Percentiles rank a stretch among this genome's conserved stretches.
These are phyloP conservation scores for Drepana arcuata DNA, from an alignment of 1,140 invertebrate species.

Conservation along the genomic window DNA sequence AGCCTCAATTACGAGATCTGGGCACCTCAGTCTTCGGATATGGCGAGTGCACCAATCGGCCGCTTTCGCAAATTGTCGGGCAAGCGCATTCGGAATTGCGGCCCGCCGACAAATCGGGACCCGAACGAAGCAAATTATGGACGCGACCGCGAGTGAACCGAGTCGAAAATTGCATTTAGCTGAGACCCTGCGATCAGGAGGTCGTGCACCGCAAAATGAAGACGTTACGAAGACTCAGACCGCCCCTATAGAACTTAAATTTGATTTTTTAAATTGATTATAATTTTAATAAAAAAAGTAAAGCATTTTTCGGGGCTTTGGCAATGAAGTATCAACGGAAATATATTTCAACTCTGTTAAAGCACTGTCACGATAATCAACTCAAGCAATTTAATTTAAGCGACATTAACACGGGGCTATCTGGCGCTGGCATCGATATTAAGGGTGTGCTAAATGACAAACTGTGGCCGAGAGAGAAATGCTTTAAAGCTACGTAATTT, in stretches of 20 bases:
- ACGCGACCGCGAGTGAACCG: conserved; percentile 29
- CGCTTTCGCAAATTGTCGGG: conserved; percentile 44
- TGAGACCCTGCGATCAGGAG: conserved; percentile 34
- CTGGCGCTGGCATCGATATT: conserved; percentile 58
- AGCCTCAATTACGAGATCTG: conserved; percentile 45
- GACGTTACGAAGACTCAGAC: conserved; percentile 57
- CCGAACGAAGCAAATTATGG: conserved; percentile 53
- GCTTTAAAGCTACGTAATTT: conserved; percentile 58
- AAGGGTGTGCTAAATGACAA: conserved; percentile 65
- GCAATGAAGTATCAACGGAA: no score
- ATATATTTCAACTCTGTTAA: conserved; percentile 51
- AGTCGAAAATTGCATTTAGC: conserved; percentile 48
- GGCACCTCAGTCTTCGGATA: conserved; percentile 29
- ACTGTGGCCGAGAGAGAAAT: conserved; percentile 52
- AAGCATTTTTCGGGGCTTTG: conserved; percentile 3
- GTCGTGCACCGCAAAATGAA: conserved; percentile 60
- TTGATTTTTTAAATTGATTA: conserved; percentile 70
- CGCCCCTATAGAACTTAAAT: conserved; percentile 41
- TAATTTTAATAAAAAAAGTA: conserved; percentile 44
- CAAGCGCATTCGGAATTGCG: conserved; percentile 38
- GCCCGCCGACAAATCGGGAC: conserved; percentile 45
- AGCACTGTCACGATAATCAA: conserved; percentile 58
- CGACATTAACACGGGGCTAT: conserved; percentile 60
- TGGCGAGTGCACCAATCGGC: conserved; percentile 33
- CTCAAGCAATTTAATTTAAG: conserved; percentile 63